Percentiles rank a stretch among this genome's conserved stretches.
These are phyloP conservation scores for Drosophila merina DNA, from an alignment of 2,888 invertebrate genomes.

Conservation along the genomic window DNA sequence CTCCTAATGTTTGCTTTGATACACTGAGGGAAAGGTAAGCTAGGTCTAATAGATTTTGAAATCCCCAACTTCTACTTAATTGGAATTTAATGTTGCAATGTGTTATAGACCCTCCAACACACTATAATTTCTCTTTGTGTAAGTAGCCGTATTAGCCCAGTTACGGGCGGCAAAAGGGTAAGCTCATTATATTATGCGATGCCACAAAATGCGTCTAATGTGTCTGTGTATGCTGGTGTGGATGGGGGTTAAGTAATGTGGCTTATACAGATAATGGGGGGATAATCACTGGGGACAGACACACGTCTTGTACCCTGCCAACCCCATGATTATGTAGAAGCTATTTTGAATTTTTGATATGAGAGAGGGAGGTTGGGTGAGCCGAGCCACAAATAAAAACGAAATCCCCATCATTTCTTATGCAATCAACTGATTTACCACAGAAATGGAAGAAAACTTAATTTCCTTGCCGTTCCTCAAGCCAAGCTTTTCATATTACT, in stretches of 20 bases:
- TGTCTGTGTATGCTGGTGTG: slow-evolving; percentile 1
- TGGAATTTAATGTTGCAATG: background rate
- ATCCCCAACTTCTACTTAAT: background rate
- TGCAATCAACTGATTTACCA: slow-evolving; percentile 29
- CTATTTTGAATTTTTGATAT: slow-evolving; percentile 1
- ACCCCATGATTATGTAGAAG: background rate
- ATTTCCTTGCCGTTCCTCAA: slow-evolving; percentile 16
- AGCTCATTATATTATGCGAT: slow-evolving; percentile 38
- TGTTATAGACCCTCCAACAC: background rate
- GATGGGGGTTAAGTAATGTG: slow-evolving; percentile 33
- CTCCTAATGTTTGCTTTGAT: slow-evolving; percentile 12
- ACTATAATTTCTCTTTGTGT: background rate
- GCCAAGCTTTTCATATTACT: slow-evolving; percentile 4
- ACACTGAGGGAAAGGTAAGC: background rate
- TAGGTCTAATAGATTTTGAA: background rate
- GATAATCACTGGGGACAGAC: slow-evolving; percentile 31
- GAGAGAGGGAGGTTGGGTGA: too few species aligned
- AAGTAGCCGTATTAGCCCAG: background rate
- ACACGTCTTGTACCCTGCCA: slow-evolving; percentile 2
- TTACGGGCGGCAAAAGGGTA: slow-evolving; percentile 21
- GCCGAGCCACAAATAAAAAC: background rate
- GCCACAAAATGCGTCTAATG: slow-evolving; percentile 45
- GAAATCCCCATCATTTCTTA: slow-evolving; percentile 8
- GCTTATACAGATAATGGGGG: slow-evolving; percentile 36
- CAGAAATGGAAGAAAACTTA: slow-evolving; percentile 27